Percentiles rank a stretch among this genome's conserved stretches.
phyloP scores from a whole-genome alignment of 2,888 invertebrate genomes.

The Priocnemis perturbator region DNA sequence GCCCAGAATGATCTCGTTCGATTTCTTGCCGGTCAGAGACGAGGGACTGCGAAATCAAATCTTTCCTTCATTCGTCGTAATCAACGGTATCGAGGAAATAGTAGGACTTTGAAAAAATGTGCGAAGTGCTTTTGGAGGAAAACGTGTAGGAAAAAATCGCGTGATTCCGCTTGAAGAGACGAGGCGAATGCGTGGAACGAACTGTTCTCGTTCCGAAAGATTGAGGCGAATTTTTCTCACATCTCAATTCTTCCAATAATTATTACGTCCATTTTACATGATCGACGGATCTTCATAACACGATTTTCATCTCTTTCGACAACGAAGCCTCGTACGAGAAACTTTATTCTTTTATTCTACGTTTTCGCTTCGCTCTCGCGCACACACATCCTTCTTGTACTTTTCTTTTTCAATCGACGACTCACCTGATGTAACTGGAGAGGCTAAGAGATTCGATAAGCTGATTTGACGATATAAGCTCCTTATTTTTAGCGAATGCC shows the following conservation, averaged over 20 bases:
- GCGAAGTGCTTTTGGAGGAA: no score
- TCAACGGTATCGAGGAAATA: no score
- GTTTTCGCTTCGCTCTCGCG: no score
- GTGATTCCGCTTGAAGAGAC: no score
- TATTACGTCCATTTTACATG: background rate
- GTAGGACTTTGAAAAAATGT: background rate
- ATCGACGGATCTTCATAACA: no score
- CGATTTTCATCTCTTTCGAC: no score
- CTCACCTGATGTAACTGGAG: slow-evolving; percentile 70
- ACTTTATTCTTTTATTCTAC: no score
- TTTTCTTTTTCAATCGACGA: no score
- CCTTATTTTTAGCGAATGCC: slow-evolving; percentile 71
- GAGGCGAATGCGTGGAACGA: no score
- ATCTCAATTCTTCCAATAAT: background rate
- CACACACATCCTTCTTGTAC: no score
- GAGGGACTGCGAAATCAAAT: slow-evolving; percentile 80
- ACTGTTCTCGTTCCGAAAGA: slow-evolving; percentile 5
- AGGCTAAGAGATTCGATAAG: slow-evolving; percentile 72
- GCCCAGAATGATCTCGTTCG: slow-evolving; percentile 90
- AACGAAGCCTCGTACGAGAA: no score
- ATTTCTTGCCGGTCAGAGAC: slow-evolving; percentile 89
- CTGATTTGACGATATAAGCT: slow-evolving; percentile 68
- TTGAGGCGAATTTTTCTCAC: background rate
- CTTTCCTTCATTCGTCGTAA: slow-evolving; percentile 4
- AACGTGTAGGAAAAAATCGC: no score